Percentiles rank a stretch among this genome's conserved stretches.
Conservation (phyloP, 2,113 vertebrate species). For the Vireo altiloquus region DNA sequence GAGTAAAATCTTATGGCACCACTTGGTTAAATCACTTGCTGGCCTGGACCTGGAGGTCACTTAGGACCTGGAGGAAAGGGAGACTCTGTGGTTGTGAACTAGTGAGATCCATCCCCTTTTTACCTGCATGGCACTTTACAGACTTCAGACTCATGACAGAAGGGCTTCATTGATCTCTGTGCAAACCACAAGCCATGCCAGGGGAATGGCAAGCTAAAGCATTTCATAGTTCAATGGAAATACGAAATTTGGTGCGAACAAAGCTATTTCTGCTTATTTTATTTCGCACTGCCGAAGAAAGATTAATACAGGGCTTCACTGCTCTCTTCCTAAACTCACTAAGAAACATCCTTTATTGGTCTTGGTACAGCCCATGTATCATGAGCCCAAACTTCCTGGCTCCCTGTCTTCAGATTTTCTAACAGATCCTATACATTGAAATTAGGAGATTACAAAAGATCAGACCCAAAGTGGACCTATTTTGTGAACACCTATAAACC, state of each 20-base stretch:
- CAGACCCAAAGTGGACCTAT: not conserved
- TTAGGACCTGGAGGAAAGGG: not conserved
- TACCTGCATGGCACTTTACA: not conserved
- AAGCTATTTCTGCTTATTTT: not conserved
- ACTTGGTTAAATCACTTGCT: not conserved
- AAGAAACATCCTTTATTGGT: not conserved
- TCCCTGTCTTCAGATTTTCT: not conserved
- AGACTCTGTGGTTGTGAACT: not conserved
- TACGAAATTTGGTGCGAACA: not conserved
- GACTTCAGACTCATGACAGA: not conserved
- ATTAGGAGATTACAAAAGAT: not conserved
- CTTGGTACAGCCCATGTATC: not conserved
- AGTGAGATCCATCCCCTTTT: not conserved
- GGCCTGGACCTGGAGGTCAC: too few species aligned
- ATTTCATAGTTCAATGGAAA: not conserved
- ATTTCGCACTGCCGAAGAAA: not conserved
- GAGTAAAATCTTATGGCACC: not conserved
- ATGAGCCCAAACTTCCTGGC: not conserved
- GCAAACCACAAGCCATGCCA: not conserved
- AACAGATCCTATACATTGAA: not conserved
- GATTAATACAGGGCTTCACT: not conserved
- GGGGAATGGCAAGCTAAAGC: not conserved
- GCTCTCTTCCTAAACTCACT: not conserved
- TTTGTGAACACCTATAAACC: not conserved
- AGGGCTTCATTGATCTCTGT: not conserved